These are phyloP conservation scores for Pogonomyrmex californicus DNA, from an alignment of 1,140 invertebrate genomes.

Conservation along the genomic window DNA sequence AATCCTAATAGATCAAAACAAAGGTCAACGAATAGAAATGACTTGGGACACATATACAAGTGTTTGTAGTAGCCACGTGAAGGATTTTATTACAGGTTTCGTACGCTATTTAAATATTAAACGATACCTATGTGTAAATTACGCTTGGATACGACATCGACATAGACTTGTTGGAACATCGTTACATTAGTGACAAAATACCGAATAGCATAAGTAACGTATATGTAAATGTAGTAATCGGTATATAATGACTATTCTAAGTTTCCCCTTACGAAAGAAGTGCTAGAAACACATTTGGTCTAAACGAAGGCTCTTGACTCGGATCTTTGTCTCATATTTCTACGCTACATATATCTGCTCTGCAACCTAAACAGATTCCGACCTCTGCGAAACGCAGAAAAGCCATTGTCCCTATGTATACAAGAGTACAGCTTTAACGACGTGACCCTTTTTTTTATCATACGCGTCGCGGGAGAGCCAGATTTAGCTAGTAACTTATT, in stretches of 20 bases:
- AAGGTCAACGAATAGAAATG: neutral
- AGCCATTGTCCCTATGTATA: neutral
- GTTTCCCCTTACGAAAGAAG: constrained; percentile 43
- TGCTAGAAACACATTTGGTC: constrained; percentile 63
- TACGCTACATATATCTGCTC: constrained; percentile 31
- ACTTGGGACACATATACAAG: constrained; percentile 38
- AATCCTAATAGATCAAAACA: neutral
- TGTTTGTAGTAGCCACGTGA: constrained; percentile 58
- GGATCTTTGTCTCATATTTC: constrained; percentile 41
- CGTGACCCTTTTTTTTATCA: neutral
- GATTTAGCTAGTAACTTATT: constrained; percentile 42
- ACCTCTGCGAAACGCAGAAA: neutral
- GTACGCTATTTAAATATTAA: constrained; percentile 78
- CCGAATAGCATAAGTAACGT: constrained; percentile 56
- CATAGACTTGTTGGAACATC: constrained; percentile 70
- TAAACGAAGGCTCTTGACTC: constrained; percentile 55
- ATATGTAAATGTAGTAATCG: constrained; percentile 45
- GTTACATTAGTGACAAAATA: constrained; percentile 60
- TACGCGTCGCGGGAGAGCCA: constrained; percentile 11
- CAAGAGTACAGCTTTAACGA: neutral
- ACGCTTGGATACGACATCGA: constrained; percentile 74
- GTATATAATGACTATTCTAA: constrained; percentile 59
- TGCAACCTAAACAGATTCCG: constrained; percentile 28
- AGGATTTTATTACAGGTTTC: constrained; percentile 68
- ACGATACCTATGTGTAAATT: constrained; percentile 75